Evolutionary conservation across 2,797 vertebrate genomes (phyloP).

Genomic region (Balearica regulorum): DNA sequence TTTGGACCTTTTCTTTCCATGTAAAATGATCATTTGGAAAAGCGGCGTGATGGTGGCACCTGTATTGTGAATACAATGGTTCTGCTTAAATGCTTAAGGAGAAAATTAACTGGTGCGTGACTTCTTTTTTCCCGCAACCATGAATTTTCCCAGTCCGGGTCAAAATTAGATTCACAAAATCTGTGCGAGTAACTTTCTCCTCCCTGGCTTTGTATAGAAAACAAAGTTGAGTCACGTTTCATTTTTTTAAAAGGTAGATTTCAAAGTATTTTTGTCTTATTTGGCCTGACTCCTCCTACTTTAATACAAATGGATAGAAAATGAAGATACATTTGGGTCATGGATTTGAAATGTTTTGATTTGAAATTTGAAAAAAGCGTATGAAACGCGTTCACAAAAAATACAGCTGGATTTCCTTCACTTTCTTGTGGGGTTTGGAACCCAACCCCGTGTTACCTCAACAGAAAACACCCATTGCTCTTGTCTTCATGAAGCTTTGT

Average conservation of each 20-base stretch:
- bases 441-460: background rate
- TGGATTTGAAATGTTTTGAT: background rate
- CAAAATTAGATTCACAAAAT: background rate
- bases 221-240: background rate
- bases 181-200: background rate
- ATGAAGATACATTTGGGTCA: background rate
- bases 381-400: background rate
- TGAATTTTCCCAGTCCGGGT: background rate
- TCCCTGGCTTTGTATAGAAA: background rate
- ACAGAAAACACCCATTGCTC: fast-evolving
- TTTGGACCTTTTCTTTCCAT: background rate
- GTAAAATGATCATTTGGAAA: background rate
- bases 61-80: background rate
- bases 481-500: background rate
- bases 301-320: background rate
- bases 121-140: background rate
- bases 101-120: background rate
- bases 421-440: background rate
- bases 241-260: background rate
- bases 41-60: background rate
- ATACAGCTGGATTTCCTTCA: background rate
- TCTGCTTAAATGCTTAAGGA: background rate
- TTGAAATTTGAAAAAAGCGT: background rate
- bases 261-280: background rate
- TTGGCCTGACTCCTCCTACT: background rate